Base-by-base conservation (phyloP, 2,888 invertebrate species). In the Falcaria lacertinaria region DNA sequence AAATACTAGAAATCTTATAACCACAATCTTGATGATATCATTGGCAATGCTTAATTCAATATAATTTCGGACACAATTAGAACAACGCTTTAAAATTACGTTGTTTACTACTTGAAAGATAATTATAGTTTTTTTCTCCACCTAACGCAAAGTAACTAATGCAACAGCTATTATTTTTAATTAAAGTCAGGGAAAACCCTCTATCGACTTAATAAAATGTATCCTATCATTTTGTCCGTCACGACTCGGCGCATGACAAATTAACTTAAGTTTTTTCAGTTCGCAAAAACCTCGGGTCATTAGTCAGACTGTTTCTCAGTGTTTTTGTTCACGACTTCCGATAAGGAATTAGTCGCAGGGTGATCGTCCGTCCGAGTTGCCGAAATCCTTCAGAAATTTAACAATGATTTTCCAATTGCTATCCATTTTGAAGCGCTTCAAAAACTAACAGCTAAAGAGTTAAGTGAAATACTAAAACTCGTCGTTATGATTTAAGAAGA, bases 181-280 rank as follows among this genome's bases (percentile, higher is more conserved):
- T 33, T 33, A 14, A 32, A 8, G 32, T 33, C 17, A 15, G 39
- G 39, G 17, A 39, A 39, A 39, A 39, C 39, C 39, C 39, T 28
- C 11, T 3, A 28, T 11, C 3, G 28, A 3, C 11, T 11, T 11
- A 6, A 19, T 19, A 11, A 28, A 28, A 11, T 11, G 28, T 28
- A 28, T 28, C 28, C 17, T 14, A 57, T 47, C 39, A 46, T 19
- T 44, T 41, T 25, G 42, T 4, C 15, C 17, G 54, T 54, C 61
- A 57, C 59, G 59, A 54, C 36, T 45, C 38, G 4, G 40, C 35
- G 47, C 47, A 50, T 52, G 41, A 49, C 51, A 45, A 57, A 52
- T 52, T 50, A 47, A 47, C 50, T 42, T 22, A 19, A 17, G 17
- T 5, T 17, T 28, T 15, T 15, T 36, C 16, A 25, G 35, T 13